Base-by-base conservation (phyloP, 1,140 invertebrate species). In the Aphaenogaster rudis region DNA sequence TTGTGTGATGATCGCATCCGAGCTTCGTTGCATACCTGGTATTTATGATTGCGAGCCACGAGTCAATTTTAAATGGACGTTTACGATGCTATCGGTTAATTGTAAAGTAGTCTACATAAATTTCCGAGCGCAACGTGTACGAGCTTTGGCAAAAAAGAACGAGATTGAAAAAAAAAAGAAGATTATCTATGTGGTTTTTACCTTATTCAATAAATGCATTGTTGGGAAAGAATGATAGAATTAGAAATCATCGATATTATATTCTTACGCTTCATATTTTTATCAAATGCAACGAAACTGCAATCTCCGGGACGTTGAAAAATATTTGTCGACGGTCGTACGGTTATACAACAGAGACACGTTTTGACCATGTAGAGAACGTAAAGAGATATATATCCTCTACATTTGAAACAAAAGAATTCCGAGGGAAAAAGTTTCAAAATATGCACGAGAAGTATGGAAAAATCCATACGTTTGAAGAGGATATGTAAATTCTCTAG, bases 41-140 rank as follows among this genome's bases (percentile, higher is more conserved):
- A 82, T 82, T 82, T 82, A 74, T 82, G 52, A 82, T 74, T 82
- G 42, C 52, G 28, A 59, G 8, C 64, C 67, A 48, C 39, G 61
- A 79, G 61, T 50, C 61, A 48, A 79, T 71, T 81, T 79, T 39
- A 48, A 78, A 45, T 45, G 57, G 21, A 45, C 39, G 54, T 78
- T 63, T 77, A 77, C 21, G 61, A 79, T 13, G 15, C 11, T 66
- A 59, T 76, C 52, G n/a, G 36, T 59, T 59, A 76, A 76, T 76
- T 76, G 52, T 59, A 3, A 59, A 42, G 52, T 42, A 57, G 52
- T 21, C 72, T 17, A 42, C n/a, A 21, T 59, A 77, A 42, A 39
- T 59, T 59, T 77, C 17, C 52, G 2, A 54, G 5, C 33, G n/a
- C n/a, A 36, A 42, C 2, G 33, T 9, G 52, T 17, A 57, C 7